Evolutionary conservation across 2,888 invertebrate species (phyloP).

Genomic region (Epinotia brunnichana): DNA sequence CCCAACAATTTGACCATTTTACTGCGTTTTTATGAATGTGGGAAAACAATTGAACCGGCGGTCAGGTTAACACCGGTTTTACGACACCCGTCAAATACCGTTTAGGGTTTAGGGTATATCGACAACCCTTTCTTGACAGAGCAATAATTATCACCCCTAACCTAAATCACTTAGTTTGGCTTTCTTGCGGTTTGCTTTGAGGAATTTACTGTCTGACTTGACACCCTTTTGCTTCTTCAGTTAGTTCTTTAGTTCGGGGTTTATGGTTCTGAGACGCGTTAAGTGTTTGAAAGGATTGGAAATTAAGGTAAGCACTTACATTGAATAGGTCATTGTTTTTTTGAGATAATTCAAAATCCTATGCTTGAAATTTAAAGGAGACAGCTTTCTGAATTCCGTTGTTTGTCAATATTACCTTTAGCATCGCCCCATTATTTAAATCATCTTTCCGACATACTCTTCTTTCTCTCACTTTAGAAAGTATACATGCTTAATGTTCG

Average conservation of each 20-base stretch:
- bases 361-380: no score
- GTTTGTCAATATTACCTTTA: neutral
- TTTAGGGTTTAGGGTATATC: slow-evolving; percentile 63
- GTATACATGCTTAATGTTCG: neutral
- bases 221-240: slow-evolving; percentile 26
- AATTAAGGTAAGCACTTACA: neutral
- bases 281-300: slow-evolving; percentile 11
- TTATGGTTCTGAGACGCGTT: neutral
- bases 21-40: slow-evolving; percentile 68
- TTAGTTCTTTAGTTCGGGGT: slow-evolving; percentile 11
- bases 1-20: slow-evolving; percentile 51
- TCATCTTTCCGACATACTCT: neutral
- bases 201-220: slow-evolving; percentile 30
- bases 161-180: slow-evolving; percentile 39
- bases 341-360: no score
- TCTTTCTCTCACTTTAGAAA: neutral
- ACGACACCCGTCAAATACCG: slow-evolving; percentile 55
- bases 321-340: no score
- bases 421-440: neutral
- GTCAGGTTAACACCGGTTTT: slow-evolving; percentile 56
- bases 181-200: slow-evolving; percentile 31
- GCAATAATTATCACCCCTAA: slow-evolving; percentile 42
- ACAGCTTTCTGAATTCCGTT: neutral
- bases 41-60: slow-evolving; percentile 76
- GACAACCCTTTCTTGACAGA: slow-evolving; percentile 60